A percentile compares a stretch with the other conserved stretches of the same genome.
phyloP scores from a whole-genome alignment of 2,113 vertebrate genomes.

The Notarius lentiginosus region DNA sequence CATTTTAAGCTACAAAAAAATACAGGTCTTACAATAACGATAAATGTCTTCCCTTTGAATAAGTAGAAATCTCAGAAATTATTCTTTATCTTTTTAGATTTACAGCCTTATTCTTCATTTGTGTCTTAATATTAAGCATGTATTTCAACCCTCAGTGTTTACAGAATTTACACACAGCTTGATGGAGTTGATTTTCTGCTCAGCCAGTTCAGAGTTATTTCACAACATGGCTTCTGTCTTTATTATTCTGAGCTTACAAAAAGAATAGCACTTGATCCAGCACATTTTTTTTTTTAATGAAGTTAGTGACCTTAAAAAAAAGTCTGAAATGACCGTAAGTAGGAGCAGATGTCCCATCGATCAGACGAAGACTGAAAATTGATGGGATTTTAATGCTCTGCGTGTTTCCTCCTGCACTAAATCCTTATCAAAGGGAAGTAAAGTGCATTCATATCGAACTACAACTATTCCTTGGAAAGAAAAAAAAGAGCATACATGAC shows the following conservation, averaged over 20 bases:
- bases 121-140: neutral
- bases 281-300: neutral
- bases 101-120: neutral
- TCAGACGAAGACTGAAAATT: slow-evolving; percentile 60
- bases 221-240: neutral
- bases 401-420: slow-evolving; percentile 78
- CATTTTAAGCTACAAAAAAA: neutral
- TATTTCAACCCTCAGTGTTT: too few species aligned
- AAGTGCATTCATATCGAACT: slow-evolving; percentile 81
- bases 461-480: neutral
- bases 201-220: neutral
- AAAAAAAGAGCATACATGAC: neutral
- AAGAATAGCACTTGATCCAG: neutral
- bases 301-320: neutral
- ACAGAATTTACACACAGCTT: neutral
- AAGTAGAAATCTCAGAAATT: too few species aligned
- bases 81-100: too few species aligned
- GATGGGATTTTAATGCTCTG: slow-evolving; percentile 83
- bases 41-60: too few species aligned
- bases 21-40: too few species aligned
- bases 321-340: neutral
- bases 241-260: neutral
- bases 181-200: neutral
- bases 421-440: slow-evolving; percentile 90
- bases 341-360: neutral